These are phyloP conservation scores for Sycophaga agraensis DNA, from an alignment of 1,140 invertebrate genomes.

Conservation along the genomic window DNA sequence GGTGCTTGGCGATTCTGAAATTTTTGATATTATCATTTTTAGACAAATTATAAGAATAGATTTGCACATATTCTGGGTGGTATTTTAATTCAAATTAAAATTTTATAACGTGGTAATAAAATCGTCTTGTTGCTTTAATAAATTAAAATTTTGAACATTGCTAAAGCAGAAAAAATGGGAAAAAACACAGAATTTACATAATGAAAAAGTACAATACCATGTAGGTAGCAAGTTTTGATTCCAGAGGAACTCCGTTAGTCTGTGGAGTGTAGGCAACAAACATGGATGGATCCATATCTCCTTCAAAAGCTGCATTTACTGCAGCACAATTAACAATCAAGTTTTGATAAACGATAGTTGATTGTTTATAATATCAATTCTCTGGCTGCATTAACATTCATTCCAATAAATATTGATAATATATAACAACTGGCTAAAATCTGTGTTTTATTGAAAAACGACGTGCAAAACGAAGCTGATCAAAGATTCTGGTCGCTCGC, in stretches of 20 bases:
- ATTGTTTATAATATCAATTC: background rate
- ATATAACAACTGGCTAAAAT: background rate
- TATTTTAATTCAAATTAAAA: no score
- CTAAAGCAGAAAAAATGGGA: background rate
- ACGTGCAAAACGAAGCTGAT: background rate
- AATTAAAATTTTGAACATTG: background rate
- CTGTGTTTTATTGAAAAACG: no score
- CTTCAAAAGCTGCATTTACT: slow-evolving; percentile 52
- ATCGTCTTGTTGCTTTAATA: background rate
- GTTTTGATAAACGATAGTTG: background rate
- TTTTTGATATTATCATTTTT: no score
- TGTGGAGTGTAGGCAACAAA: slow-evolving; percentile 53
- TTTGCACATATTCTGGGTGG: no score
- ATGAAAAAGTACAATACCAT: slow-evolving; percentile 62
- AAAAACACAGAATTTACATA: no score
- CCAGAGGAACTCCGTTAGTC: slow-evolving; percentile 76
- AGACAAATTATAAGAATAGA: no score
- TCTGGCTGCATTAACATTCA: background rate
- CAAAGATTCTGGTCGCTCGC: background rate
- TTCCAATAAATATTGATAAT: background rate
- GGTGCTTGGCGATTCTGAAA: slow-evolving; percentile 62
- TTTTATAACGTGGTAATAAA: no score
- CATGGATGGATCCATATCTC: slow-evolving; percentile 55
- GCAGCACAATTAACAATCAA: slow-evolving; percentile 2
- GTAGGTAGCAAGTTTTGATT: slow-evolving; percentile 82